phyloP scores from a whole-genome alignment of 1,140 invertebrate genomes.

The Heliconius congener region DNA sequence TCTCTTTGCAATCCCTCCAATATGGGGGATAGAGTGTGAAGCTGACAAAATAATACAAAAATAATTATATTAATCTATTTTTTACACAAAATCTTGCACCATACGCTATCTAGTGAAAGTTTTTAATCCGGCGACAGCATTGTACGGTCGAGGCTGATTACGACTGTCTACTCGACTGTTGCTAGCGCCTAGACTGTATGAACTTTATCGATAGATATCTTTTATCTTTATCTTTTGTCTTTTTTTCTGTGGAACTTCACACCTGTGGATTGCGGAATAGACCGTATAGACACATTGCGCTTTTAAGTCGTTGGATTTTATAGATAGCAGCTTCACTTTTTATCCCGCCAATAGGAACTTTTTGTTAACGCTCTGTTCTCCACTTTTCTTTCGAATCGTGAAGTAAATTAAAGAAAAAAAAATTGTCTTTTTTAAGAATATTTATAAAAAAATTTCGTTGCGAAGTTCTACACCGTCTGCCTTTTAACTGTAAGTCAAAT shows the following conservation, averaged over 20 bases:
- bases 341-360: background rate
- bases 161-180: background rate
- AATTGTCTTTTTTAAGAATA: too few relatives aligned
- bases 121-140: conserved; percentile 13
- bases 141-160: conserved; percentile 6
- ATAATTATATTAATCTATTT: background rate
- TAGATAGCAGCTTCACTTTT: background rate
- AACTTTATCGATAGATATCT: conserved; percentile 11
- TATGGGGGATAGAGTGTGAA: too few relatives aligned
- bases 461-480: too few relatives aligned
- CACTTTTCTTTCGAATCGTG: background rate
- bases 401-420: too few relatives aligned
- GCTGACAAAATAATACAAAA: too few relatives aligned
- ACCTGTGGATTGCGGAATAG: background rate
- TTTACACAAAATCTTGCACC: conserved; percentile 16
- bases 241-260: background rate
- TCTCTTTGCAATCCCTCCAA: too few relatives aligned
- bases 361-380: background rate
- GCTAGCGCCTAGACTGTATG: background rate
- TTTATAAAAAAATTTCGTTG: too few relatives aligned
- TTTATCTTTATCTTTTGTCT: background rate
- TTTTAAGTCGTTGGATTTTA: background rate
- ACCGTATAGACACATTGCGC: background rate
- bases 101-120: conserved; percentile 40
- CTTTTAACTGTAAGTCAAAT: too few relatives aligned